Evolutionary conservation across 2,797 vertebrate species (phyloP), one percentile per base, ranked within the genome.

Genomic region (Enteromius radiatus): DNA sequence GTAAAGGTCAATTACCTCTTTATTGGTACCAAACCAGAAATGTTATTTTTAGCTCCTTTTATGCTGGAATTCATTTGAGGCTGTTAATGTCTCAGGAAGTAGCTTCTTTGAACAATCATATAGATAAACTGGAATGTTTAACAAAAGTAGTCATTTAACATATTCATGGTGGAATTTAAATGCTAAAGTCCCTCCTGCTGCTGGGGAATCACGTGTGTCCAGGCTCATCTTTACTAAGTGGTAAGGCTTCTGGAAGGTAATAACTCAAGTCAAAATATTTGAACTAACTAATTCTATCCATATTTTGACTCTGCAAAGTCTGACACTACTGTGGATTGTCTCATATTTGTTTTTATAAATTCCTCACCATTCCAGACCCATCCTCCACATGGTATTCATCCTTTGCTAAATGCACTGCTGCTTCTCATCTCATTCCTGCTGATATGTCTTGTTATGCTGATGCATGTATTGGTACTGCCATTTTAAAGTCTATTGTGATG

Each of bases 361-460:
- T 61, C 36, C n/a, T 9, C 43, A 28, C 63, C 45, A 12, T 74
- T 81, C 28, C 43, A 61, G 4, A 28, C 17, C 23, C 6, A 2
- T 64, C 19, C 23, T 21, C 28, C 56, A 47, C 41, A n/a, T 78
- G 31, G 21, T 9, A 33, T 79, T 75, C 28, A 61, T 65, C 10
- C n/a, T 21, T 14, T 56, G 15, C 49, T 78, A 49, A 75, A 80
- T 41, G 52, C 69, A 47, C 68, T 54, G 26, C 61, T 52, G 63
- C 68, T 84, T 83, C 61, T 36, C 23, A 49, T 21, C 56, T 78
- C 28, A 71, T 63, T 23, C 65, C 15, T 11, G 43, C 54, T 64
- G 41, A 4, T 54, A 6, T 65, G 17, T 31, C 21, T 19, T n/a
- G 45, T 12, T 43, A 23, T 78, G 56, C 64, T 63, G 19, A 65